Base-by-base conservation (phyloP, 1,140 invertebrate genomes). In the Pomacea maculata region DNA sequence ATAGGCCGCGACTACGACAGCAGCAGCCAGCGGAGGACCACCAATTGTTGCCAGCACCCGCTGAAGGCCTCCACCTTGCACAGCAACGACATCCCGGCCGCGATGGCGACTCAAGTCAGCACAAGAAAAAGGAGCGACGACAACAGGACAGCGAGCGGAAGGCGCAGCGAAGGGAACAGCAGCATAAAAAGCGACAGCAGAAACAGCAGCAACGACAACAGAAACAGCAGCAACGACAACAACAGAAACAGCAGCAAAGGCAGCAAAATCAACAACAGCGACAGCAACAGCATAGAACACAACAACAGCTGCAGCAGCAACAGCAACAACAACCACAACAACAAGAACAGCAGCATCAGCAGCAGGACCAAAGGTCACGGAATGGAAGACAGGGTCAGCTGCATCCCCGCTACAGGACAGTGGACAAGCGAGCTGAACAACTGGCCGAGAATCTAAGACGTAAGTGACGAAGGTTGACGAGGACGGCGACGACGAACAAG, bases 361-460 rank as follows among this genome's bases (percentile, higher is more conserved):
- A 57, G 73, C 45, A n/a, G 57, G 75, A 25, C 1, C 5, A 55
- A 64, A 15, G n/a, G 55, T 29, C n/a, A 1, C 10, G 25, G 12
- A 21, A 61, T 25, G n/a, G 19, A 14, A 45, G 25, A 8, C 21
- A 67, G 11, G 52, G 65, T 52, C 77, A n/a, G 2, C 29, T 21
- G 11, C 77, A 78, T 54, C 65, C 19, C 25, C 64, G 67, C 25
- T 78, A 67, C 77, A 68, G 55, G 67, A 78, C 52, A 1, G 77
- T 70, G 34, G 77, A 78, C 77, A 54, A n/a, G 52, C 65, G 77
- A 3, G 77, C 77, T 19, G 77, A 78, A 25, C 17, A 55, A 15
- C 25, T 78, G 65, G 77, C 77, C 21, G 19, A 68, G 34, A 52
- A 52, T 15, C 4, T 78, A 45, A 29, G 67, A 45, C 19, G 77